Evolutionary conservation across 2,888 invertebrate species (phyloP).

Genomic region (Perizoma flavofasciatum): DNA sequence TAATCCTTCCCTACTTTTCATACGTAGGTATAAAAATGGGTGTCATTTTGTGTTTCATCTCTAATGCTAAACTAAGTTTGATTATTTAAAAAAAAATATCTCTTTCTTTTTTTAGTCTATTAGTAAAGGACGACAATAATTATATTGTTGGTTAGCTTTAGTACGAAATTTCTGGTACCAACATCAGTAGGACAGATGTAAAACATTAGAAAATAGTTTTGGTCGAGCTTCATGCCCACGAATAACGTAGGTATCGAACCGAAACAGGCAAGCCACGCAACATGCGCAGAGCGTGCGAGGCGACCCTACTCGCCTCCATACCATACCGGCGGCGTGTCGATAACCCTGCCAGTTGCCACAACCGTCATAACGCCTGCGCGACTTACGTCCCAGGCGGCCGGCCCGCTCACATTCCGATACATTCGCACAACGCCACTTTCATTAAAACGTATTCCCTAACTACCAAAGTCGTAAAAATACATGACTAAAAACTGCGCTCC

Average conservation of each 20-base stretch:
- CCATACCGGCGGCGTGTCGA: constrained; percentile 66
- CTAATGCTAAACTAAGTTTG: too few relatives aligned
- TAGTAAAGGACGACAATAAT: too few relatives aligned
- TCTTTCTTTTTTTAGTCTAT: too few relatives aligned
- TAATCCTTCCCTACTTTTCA: too few relatives aligned
- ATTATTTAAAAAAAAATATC: too few relatives aligned
- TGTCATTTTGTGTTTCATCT: too few relatives aligned
- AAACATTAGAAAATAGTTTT: constrained; percentile 27
- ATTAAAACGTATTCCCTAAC: constrained; percentile 11
- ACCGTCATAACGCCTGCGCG: constrained; percentile 73
- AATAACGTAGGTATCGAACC: constrained; percentile 67
- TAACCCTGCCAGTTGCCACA: constrained; percentile 67
- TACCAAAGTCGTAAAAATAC: constrained; percentile 6
- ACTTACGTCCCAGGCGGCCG: constrained; percentile 72
- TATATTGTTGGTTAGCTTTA: too few relatives aligned
- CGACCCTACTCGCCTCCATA: constrained; percentile 66
- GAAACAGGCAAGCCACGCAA: constrained; percentile 61
- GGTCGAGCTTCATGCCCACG: constrained; percentile 44
- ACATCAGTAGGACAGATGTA: neutral
- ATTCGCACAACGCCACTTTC: constrained; percentile 64
- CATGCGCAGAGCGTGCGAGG: constrained; percentile 57
- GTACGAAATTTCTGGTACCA: too few relatives aligned
- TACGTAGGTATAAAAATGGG: too few relatives aligned
- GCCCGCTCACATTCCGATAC: constrained; percentile 74
- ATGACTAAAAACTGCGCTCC: constrained; percentile 5